phyloP scores from a whole-genome alignment of 1,140 invertebrate genomes.

The Hycleus phaleratus region DNA sequence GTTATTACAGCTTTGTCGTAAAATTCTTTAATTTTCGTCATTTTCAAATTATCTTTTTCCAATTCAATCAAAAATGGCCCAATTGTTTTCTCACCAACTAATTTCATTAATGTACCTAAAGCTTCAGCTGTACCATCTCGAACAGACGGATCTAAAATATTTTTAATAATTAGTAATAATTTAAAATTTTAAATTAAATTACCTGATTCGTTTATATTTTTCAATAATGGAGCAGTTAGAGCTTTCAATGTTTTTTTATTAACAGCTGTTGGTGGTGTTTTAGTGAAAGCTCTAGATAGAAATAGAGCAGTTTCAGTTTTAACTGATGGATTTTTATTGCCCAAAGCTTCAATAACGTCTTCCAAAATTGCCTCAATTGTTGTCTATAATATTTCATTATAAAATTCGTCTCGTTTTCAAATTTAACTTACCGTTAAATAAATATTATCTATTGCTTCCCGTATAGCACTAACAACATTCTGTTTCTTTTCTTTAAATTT shows the following conservation, averaged over 20 bases:
- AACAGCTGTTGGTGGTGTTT: conserved; percentile 68
- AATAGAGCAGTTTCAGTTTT: conserved; percentile 90
- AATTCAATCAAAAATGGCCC: conserved; percentile 79
- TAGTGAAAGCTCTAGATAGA: conserved; percentile 72
- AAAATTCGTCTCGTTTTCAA: too few relatives aligned
- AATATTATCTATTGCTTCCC: conserved; percentile 89
- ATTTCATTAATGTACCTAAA: conserved; percentile 88
- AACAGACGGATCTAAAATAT: conserved; percentile 65
- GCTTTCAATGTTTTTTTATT: conserved; percentile 91
- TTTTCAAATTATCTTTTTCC: conserved; percentile 83
- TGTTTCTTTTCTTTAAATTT: conserved; percentile 98
- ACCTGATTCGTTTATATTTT: conserved; percentile 80
- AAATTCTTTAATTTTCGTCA: conserved; percentile 92
- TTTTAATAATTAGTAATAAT: conserved; percentile 4
- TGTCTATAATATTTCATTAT: conserved; percentile 39
- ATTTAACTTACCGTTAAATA: conserved; percentile 49
- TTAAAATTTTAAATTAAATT: conserved; percentile 13
- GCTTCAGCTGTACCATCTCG: conserved; percentile 82
- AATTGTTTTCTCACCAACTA: conserved; percentile 87
- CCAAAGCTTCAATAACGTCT: conserved; percentile 72
- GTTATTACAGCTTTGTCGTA: conserved; percentile 85
- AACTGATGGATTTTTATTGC: conserved; percentile 92
- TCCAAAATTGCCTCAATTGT: conserved; percentile 83
- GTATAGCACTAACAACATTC: conserved; percentile 74
- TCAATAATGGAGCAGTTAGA: conserved; percentile 71